Percentiles rank a stretch among this genome's conserved stretches.
Conservation (phyloP, 2,113 vertebrate species). For the Falcunculus frontatus region DNA sequence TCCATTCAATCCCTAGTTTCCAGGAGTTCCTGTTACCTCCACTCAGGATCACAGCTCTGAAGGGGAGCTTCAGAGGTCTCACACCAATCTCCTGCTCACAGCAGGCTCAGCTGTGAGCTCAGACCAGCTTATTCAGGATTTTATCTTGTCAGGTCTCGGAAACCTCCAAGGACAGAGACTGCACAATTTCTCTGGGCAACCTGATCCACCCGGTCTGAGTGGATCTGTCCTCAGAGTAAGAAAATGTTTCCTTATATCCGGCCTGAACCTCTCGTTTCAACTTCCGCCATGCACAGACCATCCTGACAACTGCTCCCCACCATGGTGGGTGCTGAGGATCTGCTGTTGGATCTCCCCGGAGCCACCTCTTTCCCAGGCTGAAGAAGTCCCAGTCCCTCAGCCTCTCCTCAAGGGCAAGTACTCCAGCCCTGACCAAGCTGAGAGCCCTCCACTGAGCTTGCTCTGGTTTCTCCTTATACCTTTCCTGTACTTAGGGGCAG, state of each 20-base stretch:
- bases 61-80: neutral
- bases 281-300: neutral
- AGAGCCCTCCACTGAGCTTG: neutral
- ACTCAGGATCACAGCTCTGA: neutral
- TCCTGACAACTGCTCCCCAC: neutral
- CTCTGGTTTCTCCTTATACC: neutral
- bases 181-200: neutral
- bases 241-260: neutral
- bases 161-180: neutral
- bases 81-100: neutral
- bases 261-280: neutral
- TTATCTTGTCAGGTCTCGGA: neutral
- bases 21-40: neutral
- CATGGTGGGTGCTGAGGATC: rapidly evolving
- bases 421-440: neutral
- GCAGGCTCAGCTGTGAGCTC: neutral
- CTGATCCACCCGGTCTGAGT: neutral
- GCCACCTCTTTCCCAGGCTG: neutral
- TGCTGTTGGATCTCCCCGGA: neutral
- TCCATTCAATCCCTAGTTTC: neutral
- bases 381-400: neutral
- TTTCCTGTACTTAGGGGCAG: neutral
- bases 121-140: neutral
- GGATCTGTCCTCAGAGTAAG: neutral
- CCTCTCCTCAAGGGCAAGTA: neutral